Evolutionary conservation across 2,888 invertebrate species (phyloP), one percentile per base, ranked within the genome.

Genomic region (Sinhomidia bicolor): DNA sequence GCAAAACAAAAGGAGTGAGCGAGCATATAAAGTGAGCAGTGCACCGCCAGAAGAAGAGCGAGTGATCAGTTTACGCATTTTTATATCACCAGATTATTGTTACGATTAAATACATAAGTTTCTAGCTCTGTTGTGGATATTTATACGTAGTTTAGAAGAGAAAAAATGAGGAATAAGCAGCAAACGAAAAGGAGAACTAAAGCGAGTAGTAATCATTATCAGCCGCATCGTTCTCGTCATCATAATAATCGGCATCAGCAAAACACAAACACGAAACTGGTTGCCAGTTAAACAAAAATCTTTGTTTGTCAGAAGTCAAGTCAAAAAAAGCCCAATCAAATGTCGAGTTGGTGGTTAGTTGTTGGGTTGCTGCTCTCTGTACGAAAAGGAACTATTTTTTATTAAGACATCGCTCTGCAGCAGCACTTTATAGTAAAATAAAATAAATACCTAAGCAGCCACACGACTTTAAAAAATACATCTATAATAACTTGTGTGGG

Each of bases 151-250:
- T 57, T 57, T 6, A 6, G 20, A 6, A 65, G 65, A 29, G 23
- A 65, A 74, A 54, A 26, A 26, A 41, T 36, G 23, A 65, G 10
- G 81, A 5, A 65, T 29, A 26, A 5, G 44, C 1, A 68, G 54
- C 44, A 36, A 74, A 44, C 60, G 36, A 36, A 1, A 41, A 71
- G 17, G 14, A 78, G 20, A 41, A 71, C 82, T 32, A 81, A 41
- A 57, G 44, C 41, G 26, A 41, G 41, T 83, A 51, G 47, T 60
- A 71, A 57, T 71, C 82, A 36, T 82, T 47, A 20, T 51, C 68
- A 79, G 32, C 57, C 44, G 65, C 44, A 60, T 60, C 80, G 23
- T 47, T 65, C 65, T 80, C 68, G 26, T 20, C 79, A 23, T 0
- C 79, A 79, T n/a, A 9, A 54, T 17, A 9, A 54, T 7, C 57